Percentiles rank a stretch among this genome's conserved stretches.
Evolutionary conservation across 2,888 invertebrate genomes (phyloP).

Genomic region (Eulithis prunata): DNA sequence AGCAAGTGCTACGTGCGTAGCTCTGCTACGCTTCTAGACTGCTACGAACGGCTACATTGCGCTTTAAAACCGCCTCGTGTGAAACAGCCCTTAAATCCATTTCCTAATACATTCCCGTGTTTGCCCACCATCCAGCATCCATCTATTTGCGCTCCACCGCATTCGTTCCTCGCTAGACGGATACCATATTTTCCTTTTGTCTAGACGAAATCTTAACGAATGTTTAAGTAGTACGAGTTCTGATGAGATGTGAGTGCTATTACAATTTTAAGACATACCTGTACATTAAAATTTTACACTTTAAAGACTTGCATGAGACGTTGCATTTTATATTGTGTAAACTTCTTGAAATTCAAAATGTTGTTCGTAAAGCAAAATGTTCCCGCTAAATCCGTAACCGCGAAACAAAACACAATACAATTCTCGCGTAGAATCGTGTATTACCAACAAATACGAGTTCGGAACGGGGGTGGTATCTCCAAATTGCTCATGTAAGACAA

Average conservation of each 20-base stretch:
- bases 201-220: conserved; percentile 83
- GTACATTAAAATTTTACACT: conserved; percentile 6
- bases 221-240: conserved; percentile 70
- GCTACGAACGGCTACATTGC: neutral
- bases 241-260: conserved; percentile 43
- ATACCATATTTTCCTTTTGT: conserved; percentile 82
- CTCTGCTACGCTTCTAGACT: neutral
- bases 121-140: conserved; percentile 64
- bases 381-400: conserved; percentile 27
- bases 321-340: neutral
- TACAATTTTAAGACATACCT: conserved; percentile 23
- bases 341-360: neutral
- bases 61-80: conserved; percentile 19
- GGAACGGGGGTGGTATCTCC: conserved; percentile 71
- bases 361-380: neutral
- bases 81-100: conserved; percentile 71
- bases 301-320: neutral
- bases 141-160: conserved; percentile 48
- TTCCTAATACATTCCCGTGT: conserved; percentile 77
- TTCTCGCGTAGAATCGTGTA: conserved; percentile 45
- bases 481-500: conserved; percentile 83
- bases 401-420: conserved; percentile 49
- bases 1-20: neutral
- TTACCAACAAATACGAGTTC: conserved; percentile 68
- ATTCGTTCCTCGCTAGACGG: conserved; percentile 74